Evolutionary conservation across 2,888 invertebrate species (phyloP), one percentile per base, ranked within the genome.

Genomic region (Pachydiplax longipennis): DNA sequence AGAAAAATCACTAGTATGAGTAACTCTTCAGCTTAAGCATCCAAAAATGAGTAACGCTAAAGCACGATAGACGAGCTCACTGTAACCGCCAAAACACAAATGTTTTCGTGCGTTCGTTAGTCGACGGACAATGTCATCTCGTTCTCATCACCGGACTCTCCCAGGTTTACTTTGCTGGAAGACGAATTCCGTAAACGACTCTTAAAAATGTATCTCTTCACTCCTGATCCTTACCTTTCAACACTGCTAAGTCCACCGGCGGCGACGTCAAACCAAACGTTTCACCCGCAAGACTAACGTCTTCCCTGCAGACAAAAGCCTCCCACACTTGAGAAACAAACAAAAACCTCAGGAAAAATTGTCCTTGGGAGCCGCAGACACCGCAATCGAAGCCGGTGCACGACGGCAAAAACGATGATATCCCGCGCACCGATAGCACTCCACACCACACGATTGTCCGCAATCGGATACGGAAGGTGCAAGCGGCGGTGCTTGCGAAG

Each of bases 381-480:
- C 53, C 53, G 18, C 53, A 53, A 53, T 53, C 53, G 53, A 53
- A 18, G 18, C 15, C 53, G 44, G 44, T 44, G 44, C 44, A 44
- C 65, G n/a, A 65, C 65, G 8, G 31, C 73, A 73, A 73, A 73
- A 73, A 25, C 25, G 73, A 25, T 13, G 73, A 25, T 73, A 25
- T 73, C 25, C 73, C 12, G 25, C 13, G 73, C 73, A 31, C 31
- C 73, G 73, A 73, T 73, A 73, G 31, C 73, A 73, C 22, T 8
- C 65, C 25, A 22, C 65, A 80, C 81, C 81, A 37, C 37, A 81
- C 37, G 81, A 81, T n/a, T 37, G 37, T 81, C 37, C 73, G 73
- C 73, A 73, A 73, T 73, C 73, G 73, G 73, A 73, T 73, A 73
- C 65, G n/a, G 65, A 65, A 44, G 73, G 73, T 73, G 81, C 81